phyloP scores from a whole-genome alignment of 2,797 vertebrate species.

The Thunnus albacares region DNA sequence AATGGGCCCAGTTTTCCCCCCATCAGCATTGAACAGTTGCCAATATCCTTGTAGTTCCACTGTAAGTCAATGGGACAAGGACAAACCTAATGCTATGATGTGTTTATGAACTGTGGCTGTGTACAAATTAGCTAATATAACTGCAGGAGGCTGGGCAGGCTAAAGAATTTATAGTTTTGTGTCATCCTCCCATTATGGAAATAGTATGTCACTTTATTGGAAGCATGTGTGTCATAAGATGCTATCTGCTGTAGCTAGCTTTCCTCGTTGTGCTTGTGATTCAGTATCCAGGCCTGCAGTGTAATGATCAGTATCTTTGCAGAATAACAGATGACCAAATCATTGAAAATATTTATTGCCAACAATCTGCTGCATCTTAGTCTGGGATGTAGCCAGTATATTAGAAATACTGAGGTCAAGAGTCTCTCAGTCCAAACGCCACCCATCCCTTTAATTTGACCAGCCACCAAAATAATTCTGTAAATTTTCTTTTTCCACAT shows the following conservation, averaged over 20 bases:
- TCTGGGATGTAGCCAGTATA: not conserved
- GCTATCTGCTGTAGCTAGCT: not conserved
- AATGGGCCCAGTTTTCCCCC: not conserved
- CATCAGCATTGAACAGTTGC: not conserved
- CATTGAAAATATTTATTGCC: not conserved
- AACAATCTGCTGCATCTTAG: not conserved
- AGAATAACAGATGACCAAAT: slow-evolving; percentile 3
- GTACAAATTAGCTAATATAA: not conserved
- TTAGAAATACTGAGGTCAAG: not conserved
- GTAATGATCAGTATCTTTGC: not conserved
- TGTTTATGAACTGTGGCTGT: slow-evolving; percentile 26
- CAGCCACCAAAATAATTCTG: not conserved
- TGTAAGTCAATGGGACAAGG: not conserved
- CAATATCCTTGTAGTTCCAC: not conserved
- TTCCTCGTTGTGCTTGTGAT: not conserved
- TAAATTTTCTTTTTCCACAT: no score
- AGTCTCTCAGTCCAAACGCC: not conserved
- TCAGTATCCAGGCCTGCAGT: not conserved
- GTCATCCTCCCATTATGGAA: slow-evolving; percentile 2
- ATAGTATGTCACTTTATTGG: not conserved
- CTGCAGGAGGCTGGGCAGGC: not conserved
- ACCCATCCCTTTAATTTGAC: not conserved
- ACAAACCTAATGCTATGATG: not conserved
- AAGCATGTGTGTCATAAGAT: not conserved
- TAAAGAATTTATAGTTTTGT: not conserved